Evolutionary conservation across 2,113 vertebrate species (phyloP), one percentile per base, ranked within the genome.

Genomic region (Macaca nemestrina): DNA sequence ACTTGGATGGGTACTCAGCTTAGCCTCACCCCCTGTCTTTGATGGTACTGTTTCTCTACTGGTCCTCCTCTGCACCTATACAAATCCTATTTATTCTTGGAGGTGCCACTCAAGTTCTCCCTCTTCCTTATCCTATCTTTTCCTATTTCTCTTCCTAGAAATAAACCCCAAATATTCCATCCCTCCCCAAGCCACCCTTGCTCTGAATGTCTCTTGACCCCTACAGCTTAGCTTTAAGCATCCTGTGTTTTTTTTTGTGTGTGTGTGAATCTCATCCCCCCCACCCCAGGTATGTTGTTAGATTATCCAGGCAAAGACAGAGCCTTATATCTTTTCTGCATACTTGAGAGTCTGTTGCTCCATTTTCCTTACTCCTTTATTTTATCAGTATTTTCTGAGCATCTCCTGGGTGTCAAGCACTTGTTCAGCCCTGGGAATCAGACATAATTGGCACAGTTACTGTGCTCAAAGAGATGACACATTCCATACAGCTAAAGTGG

Each of bases 11-110:
- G 57, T 17, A 23, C 61, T 50, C n/a, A 64, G 45, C n/a, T 35
- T 10, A 0, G 55, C 45, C 30, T 9, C 27, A 16, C n/a, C 52
- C 52, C 4, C 13, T 7, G 0, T 52, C 52, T 10, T 45, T 35
- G 35, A 17, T 16, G 13, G 25, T 4, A 38, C 64, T 43, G 5
- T 87, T 81, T 55, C 40, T 38, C 43, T 22, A 4, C 38, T 22
- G 2, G 9, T 23, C 52, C 30, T 18, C 0, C 2, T 9, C 13
- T 17, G 27, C 12, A 23, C 0, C 35, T n/a, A 0, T 9, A 9
- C 8, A 14, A 57, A 30, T 7, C 38, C 38, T 32, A 1, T 4
- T 50, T 35, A 1, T 13, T 27, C 43, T 23, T n/a, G 32, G 0
- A 55, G 61, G 5, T 27, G 55, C 57, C 12, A 2, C 13, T 55